Evolutionary conservation across 2,113 vertebrate genomes (phyloP).

Genomic region (Burhinus bistriatus): DNA sequence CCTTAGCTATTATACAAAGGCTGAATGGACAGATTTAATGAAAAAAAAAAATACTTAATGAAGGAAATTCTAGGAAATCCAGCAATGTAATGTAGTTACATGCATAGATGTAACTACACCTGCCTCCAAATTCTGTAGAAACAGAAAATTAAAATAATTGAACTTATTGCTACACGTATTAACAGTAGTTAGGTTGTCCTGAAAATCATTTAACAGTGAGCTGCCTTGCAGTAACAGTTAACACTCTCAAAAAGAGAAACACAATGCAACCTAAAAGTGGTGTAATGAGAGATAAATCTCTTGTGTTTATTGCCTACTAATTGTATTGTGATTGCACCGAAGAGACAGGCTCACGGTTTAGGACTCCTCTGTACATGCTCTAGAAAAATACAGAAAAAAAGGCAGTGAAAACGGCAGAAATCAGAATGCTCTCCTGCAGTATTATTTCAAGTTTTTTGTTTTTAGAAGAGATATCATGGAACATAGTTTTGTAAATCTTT

Average conservation of each 20-base stretch:
- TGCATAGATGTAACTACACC: not conserved
- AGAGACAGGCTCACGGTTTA: not conserved
- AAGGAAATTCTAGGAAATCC: conserved; percentile 25
- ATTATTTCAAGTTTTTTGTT: not conserved
- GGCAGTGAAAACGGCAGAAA: not conserved
- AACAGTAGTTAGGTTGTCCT: not conserved
- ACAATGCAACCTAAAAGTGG: not conserved
- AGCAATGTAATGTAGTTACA: not conserved
- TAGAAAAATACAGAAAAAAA: not conserved
- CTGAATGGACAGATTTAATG: conserved; percentile 42
- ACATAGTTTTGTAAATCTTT: not conserved
- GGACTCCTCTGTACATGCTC: not conserved
- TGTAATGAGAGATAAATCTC: not conserved
- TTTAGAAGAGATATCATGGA: not conserved
- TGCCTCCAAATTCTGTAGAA: not conserved
- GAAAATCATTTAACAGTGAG: not conserved
- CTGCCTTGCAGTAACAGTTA: not conserved
- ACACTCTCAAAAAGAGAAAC: not conserved
- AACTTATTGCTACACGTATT: not conserved
- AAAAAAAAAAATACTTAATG: conserved; percentile 18
- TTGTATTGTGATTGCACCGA: not conserved
- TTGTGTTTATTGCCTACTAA: not conserved
- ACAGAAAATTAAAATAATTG: conserved; percentile 20
- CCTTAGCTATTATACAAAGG: not conserved
- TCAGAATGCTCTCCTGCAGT: not conserved